Percentiles rank a stretch among this genome's conserved stretches.
Evolutionary conservation across 2,113 vertebrate species (phyloP).

Genomic region (Prochilodus magdalenae): DNA sequence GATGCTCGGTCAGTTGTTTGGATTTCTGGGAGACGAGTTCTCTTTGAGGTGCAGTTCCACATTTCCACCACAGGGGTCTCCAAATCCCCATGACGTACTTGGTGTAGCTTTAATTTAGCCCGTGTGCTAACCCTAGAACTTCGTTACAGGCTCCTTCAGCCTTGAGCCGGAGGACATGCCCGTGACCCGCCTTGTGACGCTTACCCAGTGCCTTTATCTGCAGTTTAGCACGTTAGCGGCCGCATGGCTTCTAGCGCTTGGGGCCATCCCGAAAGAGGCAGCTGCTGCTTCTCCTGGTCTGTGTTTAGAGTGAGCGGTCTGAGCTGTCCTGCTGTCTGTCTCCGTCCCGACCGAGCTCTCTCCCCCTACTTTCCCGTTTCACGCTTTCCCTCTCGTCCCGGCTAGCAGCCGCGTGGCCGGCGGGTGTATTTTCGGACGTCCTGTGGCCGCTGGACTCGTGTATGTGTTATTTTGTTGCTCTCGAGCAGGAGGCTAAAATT

Average conservation of each 20-base stretch:
- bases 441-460: constrained; percentile 56
- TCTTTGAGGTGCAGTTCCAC: no score
- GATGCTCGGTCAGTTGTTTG: no score
- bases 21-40: no score
- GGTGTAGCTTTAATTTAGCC: no score
- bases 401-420: constrained; percentile 52
- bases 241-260: not conserved
- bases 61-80: no score
- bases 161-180: no score
- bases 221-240: no score
- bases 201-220: no score
- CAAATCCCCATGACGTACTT: no score
- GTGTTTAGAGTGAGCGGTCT: constrained; percentile 19
- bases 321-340: constrained; percentile 23
- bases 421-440: constrained; percentile 65
- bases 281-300: not conserved
- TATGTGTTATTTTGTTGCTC: constrained; percentile 58
- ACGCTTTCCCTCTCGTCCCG: not conserved
- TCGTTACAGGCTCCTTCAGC: no score
- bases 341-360: not conserved
- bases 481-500: constrained; percentile 62
- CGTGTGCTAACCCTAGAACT: no score
- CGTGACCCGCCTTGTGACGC: no score
- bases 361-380: not conserved
- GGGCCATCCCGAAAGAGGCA: not conserved